These are phyloP conservation scores for Napeogenes inachia DNA, from an alignment of 2,888 invertebrate genomes.

Conservation along the genomic window DNA sequence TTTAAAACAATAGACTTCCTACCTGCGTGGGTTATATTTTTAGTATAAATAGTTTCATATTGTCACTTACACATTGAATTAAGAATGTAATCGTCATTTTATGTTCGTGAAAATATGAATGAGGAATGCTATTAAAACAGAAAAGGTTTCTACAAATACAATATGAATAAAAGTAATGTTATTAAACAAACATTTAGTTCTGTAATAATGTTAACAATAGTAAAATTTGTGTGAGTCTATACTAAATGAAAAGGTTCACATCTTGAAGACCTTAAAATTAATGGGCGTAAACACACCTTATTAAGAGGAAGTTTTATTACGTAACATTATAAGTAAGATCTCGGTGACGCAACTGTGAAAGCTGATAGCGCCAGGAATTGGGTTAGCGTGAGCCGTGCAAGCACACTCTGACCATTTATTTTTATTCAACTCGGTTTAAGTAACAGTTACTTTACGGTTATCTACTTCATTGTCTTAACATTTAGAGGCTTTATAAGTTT, in stretches of 20 bases:
- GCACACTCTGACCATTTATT: slow-evolving; percentile 33
- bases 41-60: too few species aligned
- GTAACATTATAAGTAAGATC: slow-evolving; percentile 23
- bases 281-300: slow-evolving; percentile 10
- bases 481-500: slow-evolving; percentile 18
- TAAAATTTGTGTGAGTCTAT: not conserved
- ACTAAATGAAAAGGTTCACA: not conserved
- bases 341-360: slow-evolving; percentile 67
- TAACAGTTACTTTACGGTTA: slow-evolving; percentile 33
- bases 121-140: too few species aligned
- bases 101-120: too few species aligned
- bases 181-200: too few species aligned
- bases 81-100: too few species aligned
- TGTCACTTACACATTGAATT: too few species aligned
- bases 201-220: too few species aligned
- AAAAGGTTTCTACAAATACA: too few species aligned
- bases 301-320: slow-evolving; percentile 25
- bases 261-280: slow-evolving; percentile 4
- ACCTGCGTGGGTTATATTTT: too few species aligned
- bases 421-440: slow-evolving; percentile 31
- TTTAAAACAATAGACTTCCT: not conserved
- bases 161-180: too few species aligned
- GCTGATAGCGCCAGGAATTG: slow-evolving; percentile 63
- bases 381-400: slow-evolving; percentile 46
- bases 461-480: slow-evolving; percentile 27